Percentiles rank a stretch among this genome's conserved stretches.
These are phyloP conservation scores for Hydrolagus affinis DNA, from an alignment of 2,113 vertebrate species.

Conservation along the genomic window DNA sequence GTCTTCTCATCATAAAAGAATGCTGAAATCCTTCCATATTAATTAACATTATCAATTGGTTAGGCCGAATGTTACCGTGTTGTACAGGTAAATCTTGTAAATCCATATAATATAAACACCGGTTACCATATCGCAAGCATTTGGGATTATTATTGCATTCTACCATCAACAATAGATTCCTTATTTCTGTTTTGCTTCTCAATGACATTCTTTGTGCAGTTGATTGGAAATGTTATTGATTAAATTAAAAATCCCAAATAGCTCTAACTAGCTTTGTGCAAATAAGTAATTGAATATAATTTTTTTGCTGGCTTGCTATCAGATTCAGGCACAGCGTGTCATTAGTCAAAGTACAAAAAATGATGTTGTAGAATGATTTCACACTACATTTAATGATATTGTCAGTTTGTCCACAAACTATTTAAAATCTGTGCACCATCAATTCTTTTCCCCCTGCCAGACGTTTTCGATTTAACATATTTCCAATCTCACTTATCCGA, in stretches of 20 bases:
- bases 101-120: no score
- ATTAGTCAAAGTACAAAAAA: not conserved
- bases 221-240: not conserved
- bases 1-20: no score
- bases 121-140: no score
- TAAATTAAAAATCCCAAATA: not conserved
- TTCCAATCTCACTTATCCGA: not conserved
- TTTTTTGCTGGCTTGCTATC: not conserved
- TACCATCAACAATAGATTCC: no score
- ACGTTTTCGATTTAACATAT: not conserved
- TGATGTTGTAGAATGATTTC: no score
- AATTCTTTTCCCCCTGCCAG: not conserved
- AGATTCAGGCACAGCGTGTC: not conserved
- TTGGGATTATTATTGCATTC: no score
- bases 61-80: no score
- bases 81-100: no score
- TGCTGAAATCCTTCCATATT: no score
- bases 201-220: not conserved
- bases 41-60: no score
- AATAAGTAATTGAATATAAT: not conserved
- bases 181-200: no score
- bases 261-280: not conserved
- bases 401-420: not conserved
- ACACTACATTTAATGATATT: not conserved
- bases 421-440: not conserved